Conservation (phyloP, 2,797 vertebrate genomes). For the Telmatherina bonti region DNA sequence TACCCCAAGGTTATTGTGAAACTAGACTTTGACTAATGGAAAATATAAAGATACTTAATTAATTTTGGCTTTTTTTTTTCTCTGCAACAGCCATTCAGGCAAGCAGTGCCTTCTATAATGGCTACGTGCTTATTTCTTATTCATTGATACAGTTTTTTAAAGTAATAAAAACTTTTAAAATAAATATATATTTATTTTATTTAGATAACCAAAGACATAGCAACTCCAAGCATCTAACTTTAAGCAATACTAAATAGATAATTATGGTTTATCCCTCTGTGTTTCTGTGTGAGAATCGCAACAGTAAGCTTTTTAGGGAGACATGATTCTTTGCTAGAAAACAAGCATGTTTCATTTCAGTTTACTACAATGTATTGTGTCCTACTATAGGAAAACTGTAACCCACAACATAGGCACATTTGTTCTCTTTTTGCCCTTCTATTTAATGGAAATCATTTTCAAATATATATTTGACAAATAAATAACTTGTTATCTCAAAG, state of each 20-base stretch:
- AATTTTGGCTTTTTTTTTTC: slow-evolving; percentile 21
- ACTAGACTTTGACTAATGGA: slow-evolving; percentile 17
- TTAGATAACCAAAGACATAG: neutral
- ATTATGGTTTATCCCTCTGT: neutral
- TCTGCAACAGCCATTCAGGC: slow-evolving; percentile 20
- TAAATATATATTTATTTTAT: neutral
- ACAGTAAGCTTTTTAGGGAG: neutral
- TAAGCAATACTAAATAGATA: neutral
- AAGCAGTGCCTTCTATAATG: slow-evolving; percentile 14
- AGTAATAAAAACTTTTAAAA: neutral
- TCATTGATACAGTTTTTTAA: neutral
- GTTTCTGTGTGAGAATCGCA: neutral
- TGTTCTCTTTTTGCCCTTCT: neutral
- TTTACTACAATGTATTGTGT: too few species aligned
- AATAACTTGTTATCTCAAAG: neutral
- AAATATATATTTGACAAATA: neutral
- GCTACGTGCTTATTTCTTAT: neutral
- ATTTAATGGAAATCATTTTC: neutral
- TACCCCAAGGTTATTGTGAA: neutral
- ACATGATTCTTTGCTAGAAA: neutral
- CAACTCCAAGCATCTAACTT: too few species aligned
- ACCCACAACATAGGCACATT: neutral
- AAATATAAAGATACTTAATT: slow-evolving; percentile 15
- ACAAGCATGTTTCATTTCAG: neutral
- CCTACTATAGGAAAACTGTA: neutral